Evolutionary conservation across 2,113 vertebrate genomes (phyloP), one percentile per base, ranked within the genome.

Genomic region (Chloropsis hardwickii): DNA sequence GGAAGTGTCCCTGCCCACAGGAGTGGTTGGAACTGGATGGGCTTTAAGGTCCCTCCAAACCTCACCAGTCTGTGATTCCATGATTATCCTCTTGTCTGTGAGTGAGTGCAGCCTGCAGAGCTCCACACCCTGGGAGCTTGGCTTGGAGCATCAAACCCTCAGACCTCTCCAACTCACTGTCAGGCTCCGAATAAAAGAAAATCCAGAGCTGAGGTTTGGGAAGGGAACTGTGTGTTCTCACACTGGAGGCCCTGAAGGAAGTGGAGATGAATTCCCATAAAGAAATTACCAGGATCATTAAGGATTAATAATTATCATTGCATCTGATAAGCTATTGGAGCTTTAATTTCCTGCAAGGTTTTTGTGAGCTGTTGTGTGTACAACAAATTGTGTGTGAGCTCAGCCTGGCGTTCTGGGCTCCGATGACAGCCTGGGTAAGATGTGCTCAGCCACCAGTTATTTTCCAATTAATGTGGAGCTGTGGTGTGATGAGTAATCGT

Each of bases 401-500:
- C 73, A 60, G 53, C 48, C 39, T 3, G n/a, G 89, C 44, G 14
- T 33, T 22, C 39, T 5, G 4, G 64, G 73, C 56, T 31, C 29
- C 3, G 3, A 25, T 39, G 74, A 39, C 83, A 91, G 77, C 27
- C 60, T 10, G 24, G 69, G 14, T 35, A 2, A 66, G 92, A 71
- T 6, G 15, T 65, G 74, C 51, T 94, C 86, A 57, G 56, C 54
- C 86, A 88, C 45, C 11, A 48, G 39, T 62, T 77, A 78, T 89
- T 94, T 67, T 54, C 94, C 89, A 95, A 61, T 92, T 91, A 87
- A 82, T 6, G 1, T 18, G 51, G 54, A 92, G 85, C 88, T 92
- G 83, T 64, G 92, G 94, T 93, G 82, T 72, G 86, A 87, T 94
- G 86, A 95, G 77, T 82, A 95, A 96, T 80, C 35, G 14, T 22